Evolutionary conservation across 2,797 vertebrate genomes (phyloP), one percentile per base, ranked within the genome.

Genomic region (Pseudochirops cupreus): DNA sequence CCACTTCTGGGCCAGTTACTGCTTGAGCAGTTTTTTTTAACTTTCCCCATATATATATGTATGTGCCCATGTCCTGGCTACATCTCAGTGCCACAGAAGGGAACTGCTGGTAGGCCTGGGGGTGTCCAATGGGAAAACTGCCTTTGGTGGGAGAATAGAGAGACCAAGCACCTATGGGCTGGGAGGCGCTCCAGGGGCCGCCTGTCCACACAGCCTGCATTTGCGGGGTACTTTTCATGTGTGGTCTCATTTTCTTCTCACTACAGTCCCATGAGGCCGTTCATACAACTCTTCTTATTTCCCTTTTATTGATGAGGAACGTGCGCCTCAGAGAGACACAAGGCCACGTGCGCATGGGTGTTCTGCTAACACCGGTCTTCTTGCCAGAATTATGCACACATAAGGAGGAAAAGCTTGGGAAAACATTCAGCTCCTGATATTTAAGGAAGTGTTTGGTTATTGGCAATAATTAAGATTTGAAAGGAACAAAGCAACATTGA

Each of bases 391-490:
- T 91, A 52, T 46, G 9, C 46, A 94, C 67, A 12, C 39, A 58
- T 94, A 53, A 82, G 91, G 91, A 94, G 21, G 92, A 87, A 91
- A 31, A 31, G 2, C 55, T 55, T 56, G 57, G 58, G 67, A 82
- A 82, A 74, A 74, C n/a, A 74, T 46, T 39, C n/a, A 39, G 18
- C 46, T 62, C 92, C 91, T 93, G 29, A 46, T 56, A 95, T 82
- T 94, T 95, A 59, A 74, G 87, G 95, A 95, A 57, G 56, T 92
- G n/a, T 33, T 95, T 82, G 18, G 39, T 82, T 82, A 24, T 82
- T 46, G 67, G 67, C 1, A 82, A 4, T 39, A 7, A 74, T 74
- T 67, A 74, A 46, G 67, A 87, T 46, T 11, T 26, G 39, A 87
- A 87, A 87, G 74, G n/a, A 14, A 24, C 11, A 87, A 87, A 28